Evolutionary conservation across 2,888 invertebrate genomes (phyloP).

Genomic region (Aquatica leii): DNA sequence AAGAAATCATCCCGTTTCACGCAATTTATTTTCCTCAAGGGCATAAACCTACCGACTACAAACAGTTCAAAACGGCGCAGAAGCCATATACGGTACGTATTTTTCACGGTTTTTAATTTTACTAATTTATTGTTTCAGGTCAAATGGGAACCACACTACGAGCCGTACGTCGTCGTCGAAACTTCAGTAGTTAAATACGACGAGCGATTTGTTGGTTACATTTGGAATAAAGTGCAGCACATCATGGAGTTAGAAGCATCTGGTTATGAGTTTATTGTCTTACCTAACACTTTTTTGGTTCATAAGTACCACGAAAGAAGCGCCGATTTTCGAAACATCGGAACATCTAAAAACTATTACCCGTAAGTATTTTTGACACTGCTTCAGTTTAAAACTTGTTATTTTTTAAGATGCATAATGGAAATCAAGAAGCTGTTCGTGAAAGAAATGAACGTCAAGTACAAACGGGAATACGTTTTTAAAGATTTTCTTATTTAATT

Average conservation of each 20-base stretch:
- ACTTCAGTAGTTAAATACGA: slow-evolving; percentile 81
- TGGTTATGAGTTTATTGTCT: slow-evolving; percentile 71
- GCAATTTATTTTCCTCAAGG: slow-evolving; percentile 88
- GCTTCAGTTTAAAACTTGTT: too few species aligned
- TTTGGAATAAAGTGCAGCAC: slow-evolving; percentile 95
- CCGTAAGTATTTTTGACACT: too few species aligned
- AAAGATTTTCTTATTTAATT: too few species aligned
- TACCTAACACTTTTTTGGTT: slow-evolving; percentile 89
- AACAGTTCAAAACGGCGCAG: slow-evolving; percentile 79
- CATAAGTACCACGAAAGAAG: slow-evolving; percentile 76
- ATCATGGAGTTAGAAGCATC: slow-evolving; percentile 83
- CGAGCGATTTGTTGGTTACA: slow-evolving; percentile 90
- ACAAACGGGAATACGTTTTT: too few species aligned
- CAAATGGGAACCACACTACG: slow-evolving; percentile 88
- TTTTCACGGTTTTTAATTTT: too few species aligned
- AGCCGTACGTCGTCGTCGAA: slow-evolving; percentile 86
- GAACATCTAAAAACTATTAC: too few species aligned
- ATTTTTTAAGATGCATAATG: too few species aligned
- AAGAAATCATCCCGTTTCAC: slow-evolving; percentile 84
- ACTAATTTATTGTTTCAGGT: slow-evolving; percentile 65
- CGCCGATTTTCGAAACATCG: too few species aligned
- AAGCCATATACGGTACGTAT: slow-evolving; percentile 74
- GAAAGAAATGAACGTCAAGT: too few species aligned
- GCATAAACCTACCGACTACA: slow-evolving; percentile 86
- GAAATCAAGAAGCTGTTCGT: too few species aligned